Evolutionary conservation across 2,797 vertebrate genomes (phyloP).

Genomic region (Myotis planiceps): DNA sequence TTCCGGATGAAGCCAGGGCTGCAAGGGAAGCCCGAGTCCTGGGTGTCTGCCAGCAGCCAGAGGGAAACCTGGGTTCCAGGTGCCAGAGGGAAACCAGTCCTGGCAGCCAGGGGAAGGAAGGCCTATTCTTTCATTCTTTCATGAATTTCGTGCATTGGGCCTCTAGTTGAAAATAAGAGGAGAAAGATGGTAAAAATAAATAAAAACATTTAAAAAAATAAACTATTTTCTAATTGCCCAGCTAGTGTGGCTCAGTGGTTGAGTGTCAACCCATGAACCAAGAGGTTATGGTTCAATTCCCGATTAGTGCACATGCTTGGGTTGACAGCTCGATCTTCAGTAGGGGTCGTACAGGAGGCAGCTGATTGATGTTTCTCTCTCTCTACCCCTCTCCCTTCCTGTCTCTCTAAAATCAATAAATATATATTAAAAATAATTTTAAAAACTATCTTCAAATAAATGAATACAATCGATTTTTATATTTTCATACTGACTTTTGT

Average conservation of each 20-base stretch:
- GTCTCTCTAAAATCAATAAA: neutral
- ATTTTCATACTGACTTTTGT: conserved; percentile 26
- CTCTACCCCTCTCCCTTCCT: neutral
- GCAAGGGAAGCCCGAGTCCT: too few species aligned
- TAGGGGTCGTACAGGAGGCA: neutral
- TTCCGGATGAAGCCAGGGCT: too few species aligned
- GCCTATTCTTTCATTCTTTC: too few species aligned
- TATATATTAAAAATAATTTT: neutral
- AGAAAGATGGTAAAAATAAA: neutral
- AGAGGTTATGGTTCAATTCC: neutral
- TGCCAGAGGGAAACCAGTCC: too few species aligned
- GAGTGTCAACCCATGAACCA: neutral
- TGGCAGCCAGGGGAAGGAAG: too few species aligned
- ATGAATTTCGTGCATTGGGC: too few species aligned
- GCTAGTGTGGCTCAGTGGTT: neutral
- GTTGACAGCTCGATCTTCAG: neutral
- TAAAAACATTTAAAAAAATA: neutral
- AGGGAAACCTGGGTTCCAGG: too few species aligned
- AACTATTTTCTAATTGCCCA: neutral
- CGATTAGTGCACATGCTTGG: neutral
- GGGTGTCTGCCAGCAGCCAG: too few species aligned
- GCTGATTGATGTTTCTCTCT: neutral
- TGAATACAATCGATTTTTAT: conserved; percentile 32
- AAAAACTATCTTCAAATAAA: conserved; percentile 52
- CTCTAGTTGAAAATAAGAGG: neutral